A percentile compares a stretch with the other conserved stretches of the same genome.
These are phyloP conservation scores for Apotomis capreana DNA, from an alignment of 2,888 invertebrate genomes.

Conservation along the genomic window DNA sequence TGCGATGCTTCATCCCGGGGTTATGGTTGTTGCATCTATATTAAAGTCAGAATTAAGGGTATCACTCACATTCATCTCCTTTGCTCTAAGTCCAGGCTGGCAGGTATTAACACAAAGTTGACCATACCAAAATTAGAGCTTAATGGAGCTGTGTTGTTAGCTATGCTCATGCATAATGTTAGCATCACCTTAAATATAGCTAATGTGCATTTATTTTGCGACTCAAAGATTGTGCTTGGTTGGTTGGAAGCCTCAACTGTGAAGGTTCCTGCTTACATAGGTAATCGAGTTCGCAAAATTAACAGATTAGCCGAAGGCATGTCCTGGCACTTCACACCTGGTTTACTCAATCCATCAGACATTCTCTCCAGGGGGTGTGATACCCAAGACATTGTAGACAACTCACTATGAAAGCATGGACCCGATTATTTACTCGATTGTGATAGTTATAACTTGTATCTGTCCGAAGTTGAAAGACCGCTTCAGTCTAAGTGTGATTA, in stretches of 20 bases:
- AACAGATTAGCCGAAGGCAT: neutral
- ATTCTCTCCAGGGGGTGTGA: neutral
- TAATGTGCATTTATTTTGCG: neutral
- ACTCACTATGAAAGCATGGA: neutral
- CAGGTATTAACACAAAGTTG: neutral
- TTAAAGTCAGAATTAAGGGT: neutral
- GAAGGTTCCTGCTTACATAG: conserved; percentile 1
- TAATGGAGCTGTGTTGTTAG: neutral
- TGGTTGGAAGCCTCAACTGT: neutral
- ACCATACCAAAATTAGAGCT: conserved; percentile 2
- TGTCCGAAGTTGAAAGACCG: neutral
- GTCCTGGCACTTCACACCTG: neutral
- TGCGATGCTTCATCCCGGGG: too few species aligned
- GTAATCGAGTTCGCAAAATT: neutral
- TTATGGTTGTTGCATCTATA: neutral
- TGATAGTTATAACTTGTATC: neutral
- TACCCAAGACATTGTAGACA: neutral
- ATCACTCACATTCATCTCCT: neutral
- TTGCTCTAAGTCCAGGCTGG: neutral
- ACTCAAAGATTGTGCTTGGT: neutral
- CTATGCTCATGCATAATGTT: neutral
- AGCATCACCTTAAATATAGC: neutral
- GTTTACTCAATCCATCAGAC: neutral
- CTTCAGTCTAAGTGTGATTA: neutral
- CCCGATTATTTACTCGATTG: neutral